These are phyloP conservation scores for Gonocerus acuteangulatus DNA, from an alignment of 2,888 invertebrate genomes.

Conservation along the genomic window DNA sequence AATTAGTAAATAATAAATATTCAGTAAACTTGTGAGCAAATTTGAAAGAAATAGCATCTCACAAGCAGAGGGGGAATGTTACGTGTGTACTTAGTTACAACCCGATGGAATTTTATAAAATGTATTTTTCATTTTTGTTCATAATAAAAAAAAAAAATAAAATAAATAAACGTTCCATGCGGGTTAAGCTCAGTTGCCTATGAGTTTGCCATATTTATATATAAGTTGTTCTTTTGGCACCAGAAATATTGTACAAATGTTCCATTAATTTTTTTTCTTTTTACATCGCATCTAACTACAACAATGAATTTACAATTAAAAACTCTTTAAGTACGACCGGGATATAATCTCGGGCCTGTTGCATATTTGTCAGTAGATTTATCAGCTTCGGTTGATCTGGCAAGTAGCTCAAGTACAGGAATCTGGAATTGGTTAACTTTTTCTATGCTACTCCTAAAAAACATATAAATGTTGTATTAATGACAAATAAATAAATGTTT, in stretches of 20 bases:
- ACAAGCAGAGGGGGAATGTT: conserved; percentile 25
- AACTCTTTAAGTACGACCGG: conserved; percentile 13
- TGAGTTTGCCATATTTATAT: background rate
- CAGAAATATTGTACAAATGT: conserved; percentile 26
- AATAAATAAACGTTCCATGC: conserved; percentile 4
- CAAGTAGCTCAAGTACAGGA: too few species aligned
- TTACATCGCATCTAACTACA: conserved; percentile 14
- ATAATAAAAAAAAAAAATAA: conserved; percentile 1
- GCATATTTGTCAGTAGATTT: too few species aligned
- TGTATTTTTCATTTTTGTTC: too few species aligned
- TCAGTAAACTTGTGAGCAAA: conserved; percentile 6
- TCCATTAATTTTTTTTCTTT: conserved; percentile 5
- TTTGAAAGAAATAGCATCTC: background rate
- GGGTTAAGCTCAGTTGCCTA: too few species aligned
- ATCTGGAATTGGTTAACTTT: background rate
- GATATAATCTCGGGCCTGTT: conserved; percentile 12
- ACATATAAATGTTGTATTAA: too few species aligned
- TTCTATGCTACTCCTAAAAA: background rate
- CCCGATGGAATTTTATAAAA: conserved; percentile 11
- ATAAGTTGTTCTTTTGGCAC: conserved; percentile 19
- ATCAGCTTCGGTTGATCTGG: too few species aligned
- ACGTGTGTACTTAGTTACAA: conserved; percentile 17
- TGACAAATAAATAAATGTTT: too few species aligned
- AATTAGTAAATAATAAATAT: conserved; percentile 7
- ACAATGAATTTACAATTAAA: conserved; percentile 22